Percentiles rank a stretch among this genome's conserved stretches.
These are phyloP conservation scores for Anticlea derivata DNA, from an alignment of 2,888 invertebrate genomes.

Conservation along the genomic window DNA sequence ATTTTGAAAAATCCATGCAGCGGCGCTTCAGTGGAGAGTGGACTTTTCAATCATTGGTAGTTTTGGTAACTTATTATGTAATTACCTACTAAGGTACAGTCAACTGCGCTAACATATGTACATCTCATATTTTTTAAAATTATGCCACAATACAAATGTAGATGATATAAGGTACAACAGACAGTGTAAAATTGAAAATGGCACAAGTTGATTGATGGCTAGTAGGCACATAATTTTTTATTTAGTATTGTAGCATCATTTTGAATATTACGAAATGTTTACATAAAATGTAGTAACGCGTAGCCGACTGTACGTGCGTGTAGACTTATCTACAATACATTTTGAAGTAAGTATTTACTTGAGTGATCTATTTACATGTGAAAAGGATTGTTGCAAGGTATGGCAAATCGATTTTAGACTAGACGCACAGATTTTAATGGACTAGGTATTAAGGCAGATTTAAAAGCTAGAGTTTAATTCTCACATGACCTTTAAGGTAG, in stretches of 20 bases:
- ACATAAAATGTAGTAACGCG: no score
- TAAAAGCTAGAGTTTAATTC: conserved; percentile 1
- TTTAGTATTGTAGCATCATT: no score
- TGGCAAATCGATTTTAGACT: conserved; percentile 44
- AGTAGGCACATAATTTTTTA: no score
- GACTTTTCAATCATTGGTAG: conserved; percentile 1
- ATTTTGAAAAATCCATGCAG: background rate
- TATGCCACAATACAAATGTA: no score
- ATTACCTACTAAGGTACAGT: background rate
- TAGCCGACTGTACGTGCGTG: no score
- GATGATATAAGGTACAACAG: no score
- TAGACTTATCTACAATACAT: background rate
- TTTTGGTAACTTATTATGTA: conserved; percentile 3
- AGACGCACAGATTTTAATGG: conserved; percentile 25
- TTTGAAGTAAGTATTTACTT: background rate
- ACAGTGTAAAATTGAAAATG: no score
- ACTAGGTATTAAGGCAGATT: conserved; percentile 14
- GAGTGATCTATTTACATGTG: background rate
- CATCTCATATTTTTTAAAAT: no score
- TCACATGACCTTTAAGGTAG: background rate
- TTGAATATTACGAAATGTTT: no score
- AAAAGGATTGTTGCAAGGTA: background rate
- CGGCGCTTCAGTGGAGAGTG: conserved; percentile 4
- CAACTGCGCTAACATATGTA: no score
- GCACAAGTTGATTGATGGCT: no score